Percentiles rank a stretch among this genome's conserved stretches.
phyloP scores from a whole-genome alignment of 2,113 vertebrate species.

The Probosciger aterrimus region DNA sequence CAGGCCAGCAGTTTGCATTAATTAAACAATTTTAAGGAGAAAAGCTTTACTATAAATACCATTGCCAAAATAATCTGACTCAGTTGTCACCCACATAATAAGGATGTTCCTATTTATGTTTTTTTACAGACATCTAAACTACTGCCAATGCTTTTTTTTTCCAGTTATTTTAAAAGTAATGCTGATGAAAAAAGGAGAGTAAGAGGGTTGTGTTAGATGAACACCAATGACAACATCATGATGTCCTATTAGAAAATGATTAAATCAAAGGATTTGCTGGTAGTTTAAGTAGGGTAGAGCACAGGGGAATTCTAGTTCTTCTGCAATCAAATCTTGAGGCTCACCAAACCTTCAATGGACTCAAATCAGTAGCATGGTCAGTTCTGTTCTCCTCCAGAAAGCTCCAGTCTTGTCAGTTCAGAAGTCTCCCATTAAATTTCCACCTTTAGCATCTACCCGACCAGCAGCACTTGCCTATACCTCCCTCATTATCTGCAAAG shows the following conservation, averaged over 20 bases:
- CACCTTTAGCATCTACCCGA: neutral
- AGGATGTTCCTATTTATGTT: constrained; percentile 6
- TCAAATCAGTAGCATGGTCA: neutral
- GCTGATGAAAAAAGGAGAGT: neutral
- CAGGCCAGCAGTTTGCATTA: neutral
- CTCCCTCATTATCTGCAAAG: neutral
- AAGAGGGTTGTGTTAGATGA: neutral
- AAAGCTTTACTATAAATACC: constrained; percentile 27
- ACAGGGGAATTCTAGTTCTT: neutral
- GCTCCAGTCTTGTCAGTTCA: neutral
- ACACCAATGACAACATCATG: neutral
- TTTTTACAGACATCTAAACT: neutral
- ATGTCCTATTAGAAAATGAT: neutral
- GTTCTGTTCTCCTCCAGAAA: neutral
- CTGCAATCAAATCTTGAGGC: neutral
- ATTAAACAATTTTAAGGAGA: constrained; percentile 3
- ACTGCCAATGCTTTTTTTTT: neutral
- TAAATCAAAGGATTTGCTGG: neutral
- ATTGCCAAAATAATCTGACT: neutral
- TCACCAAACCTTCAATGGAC: neutral
- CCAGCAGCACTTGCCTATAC: neutral
- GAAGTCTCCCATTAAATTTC: neutral
- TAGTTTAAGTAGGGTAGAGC: neutral
- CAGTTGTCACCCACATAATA: constrained; percentile 17
- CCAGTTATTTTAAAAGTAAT: neutral